A percentile compares a stretch with the other conserved stretches of the same genome.
phyloP scores from a whole-genome alignment of 2,797 vertebrate species.

The Vireo griseus region DNA sequence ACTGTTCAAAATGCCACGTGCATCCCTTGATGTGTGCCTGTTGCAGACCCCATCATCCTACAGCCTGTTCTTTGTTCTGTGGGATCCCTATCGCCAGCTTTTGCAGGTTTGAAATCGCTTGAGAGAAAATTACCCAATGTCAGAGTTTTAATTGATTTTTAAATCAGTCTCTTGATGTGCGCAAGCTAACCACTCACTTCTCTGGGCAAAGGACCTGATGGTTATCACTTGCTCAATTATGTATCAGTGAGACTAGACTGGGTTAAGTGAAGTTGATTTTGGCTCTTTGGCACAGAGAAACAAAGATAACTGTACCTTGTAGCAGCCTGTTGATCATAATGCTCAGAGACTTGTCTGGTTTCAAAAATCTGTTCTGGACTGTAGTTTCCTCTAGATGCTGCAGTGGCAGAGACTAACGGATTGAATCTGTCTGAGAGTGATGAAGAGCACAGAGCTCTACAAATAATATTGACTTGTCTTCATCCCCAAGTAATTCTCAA shows the following conservation, averaged over 20 bases:
- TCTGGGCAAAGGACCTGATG: background rate
- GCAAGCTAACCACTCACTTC: background rate
- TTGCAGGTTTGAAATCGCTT: background rate
- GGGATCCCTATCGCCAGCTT: background rate
- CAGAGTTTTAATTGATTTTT: constrained; percentile 41
- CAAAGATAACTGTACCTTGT: background rate
- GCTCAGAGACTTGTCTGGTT: background rate
- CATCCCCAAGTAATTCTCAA: background rate
- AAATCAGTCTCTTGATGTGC: constrained; percentile 23
- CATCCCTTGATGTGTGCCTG: background rate
- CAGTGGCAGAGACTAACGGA: background rate
- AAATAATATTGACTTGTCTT: background rate
- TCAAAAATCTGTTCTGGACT: background rate
- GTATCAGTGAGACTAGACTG: background rate
- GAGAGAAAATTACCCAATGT: background rate
- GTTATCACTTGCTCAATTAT: background rate
- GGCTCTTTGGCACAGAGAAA: background rate
- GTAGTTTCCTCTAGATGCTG: background rate
- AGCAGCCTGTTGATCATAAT: background rate
- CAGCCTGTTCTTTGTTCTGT: background rate
- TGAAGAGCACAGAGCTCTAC: background rate
- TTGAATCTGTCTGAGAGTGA: background rate
- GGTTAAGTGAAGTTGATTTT: background rate
- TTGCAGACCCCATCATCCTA: background rate
- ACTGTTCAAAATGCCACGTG: background rate